Conservation (phyloP, 2,888 invertebrate genomes). For the Xestia rhomboidea region DNA sequence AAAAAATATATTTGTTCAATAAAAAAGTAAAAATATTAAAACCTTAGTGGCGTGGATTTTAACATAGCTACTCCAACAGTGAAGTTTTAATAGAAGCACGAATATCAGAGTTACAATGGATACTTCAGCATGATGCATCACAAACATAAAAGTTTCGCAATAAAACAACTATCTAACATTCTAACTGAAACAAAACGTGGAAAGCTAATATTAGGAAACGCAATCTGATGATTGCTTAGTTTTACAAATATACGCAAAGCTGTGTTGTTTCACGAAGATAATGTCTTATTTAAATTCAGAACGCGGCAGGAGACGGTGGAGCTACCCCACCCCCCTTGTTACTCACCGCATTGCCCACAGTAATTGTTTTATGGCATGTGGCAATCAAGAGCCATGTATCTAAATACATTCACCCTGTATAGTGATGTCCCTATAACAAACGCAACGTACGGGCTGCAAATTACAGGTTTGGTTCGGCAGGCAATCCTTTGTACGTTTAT, state of each 20-base stretch:
- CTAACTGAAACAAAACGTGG: constrained; percentile 2
- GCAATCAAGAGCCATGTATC: constrained; percentile 46
- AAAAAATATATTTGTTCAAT: neutral
- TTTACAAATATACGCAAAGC: constrained; percentile 29
- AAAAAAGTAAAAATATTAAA: neutral
- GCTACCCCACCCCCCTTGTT: constrained; percentile 23
- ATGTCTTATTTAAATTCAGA: constrained; percentile 60
- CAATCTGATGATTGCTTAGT: constrained; percentile 37
- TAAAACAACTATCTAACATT: neutral
- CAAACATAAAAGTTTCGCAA: constrained; percentile 4
- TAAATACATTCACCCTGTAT: constrained; percentile 6
- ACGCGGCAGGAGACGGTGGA: constrained; percentile 30
- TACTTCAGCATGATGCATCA: constrained; percentile 6
- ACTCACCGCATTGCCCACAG: constrained; percentile 53
- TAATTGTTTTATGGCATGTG: constrained; percentile 66
- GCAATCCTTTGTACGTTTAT: constrained; percentile 9
- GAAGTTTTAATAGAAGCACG: constrained; percentile 5
- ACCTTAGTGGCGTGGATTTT: neutral
- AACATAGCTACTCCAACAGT: neutral
- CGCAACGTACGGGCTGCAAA: constrained; percentile 30
- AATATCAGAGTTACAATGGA: neutral
- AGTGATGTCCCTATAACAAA: constrained; percentile 26
- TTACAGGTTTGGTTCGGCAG: constrained; percentile 25
- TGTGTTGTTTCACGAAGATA: constrained; percentile 39
- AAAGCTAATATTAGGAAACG: constrained; percentile 29